Evolutionary conservation across 2,113 vertebrate species (phyloP), one percentile per base, ranked within the genome.

Genomic region (Thalassarche chlororhynchos): DNA sequence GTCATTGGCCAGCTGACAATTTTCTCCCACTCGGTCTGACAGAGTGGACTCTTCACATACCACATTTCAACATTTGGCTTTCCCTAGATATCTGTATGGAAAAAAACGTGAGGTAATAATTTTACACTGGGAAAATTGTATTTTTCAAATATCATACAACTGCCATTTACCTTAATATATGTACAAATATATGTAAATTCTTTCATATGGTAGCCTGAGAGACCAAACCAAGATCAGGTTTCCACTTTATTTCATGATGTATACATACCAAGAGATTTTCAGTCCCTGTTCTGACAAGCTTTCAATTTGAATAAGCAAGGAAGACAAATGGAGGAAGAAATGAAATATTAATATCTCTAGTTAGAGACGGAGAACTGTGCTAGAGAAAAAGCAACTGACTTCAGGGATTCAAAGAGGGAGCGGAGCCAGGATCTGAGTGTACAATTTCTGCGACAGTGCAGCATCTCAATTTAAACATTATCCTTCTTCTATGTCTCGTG

Each of bases 201-300:
- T 83, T 90, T 93, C 64, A 44, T 66, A 93, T 16, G 5, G 28
- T 57, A 91, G 68, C 79, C 88, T 81, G 51, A 71, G 60, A 97
- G 51, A 93, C 75, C 71, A 70, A 92, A 92, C n/a, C 32, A 84
- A 90, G 85, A 88, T 95, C 90, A 93, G 68, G 51, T 94, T 97
- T 94, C 88, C 70, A 74, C 79, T 94, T 90, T 90, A 97, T 75
- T 95, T 91, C 60, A 55, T 75, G 85, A 90, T 92, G 72, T 78
- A 90, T 80, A 97, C 92, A 97, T 93, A 94, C 92, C 90, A 88
- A 85, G 92, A 96, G 96, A 91, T 92, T 97, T 95, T 77, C 93
- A 92, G 95, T 90, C 85, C 70, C 95, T 96, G 92, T 94, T 95
- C 87, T 62, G 93, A 97, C 97, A 97, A 94, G 93, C 95, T 96